Conservation (phyloP, 2,113 vertebrate genomes). For the Recurvirostra avosetta region DNA sequence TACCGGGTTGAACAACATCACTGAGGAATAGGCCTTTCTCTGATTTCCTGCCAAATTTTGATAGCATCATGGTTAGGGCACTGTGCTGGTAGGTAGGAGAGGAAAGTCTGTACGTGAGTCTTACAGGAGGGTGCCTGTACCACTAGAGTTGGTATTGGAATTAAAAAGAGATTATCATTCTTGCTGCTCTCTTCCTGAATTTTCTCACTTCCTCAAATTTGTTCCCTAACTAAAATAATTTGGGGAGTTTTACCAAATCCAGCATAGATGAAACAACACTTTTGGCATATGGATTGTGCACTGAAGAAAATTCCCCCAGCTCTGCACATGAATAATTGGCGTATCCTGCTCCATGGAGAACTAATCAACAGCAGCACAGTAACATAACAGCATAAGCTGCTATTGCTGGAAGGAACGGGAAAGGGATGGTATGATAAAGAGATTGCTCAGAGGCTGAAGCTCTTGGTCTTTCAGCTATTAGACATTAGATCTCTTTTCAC, state of each 20-base stretch:
- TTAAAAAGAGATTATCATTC: background rate
- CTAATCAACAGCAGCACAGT: background rate
- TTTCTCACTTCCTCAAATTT: background rate
- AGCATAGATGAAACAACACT: background rate
- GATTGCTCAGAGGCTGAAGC: background rate
- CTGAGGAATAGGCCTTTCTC: background rate
- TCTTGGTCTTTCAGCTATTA: background rate
- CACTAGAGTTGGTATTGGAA: background rate
- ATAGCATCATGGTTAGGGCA: background rate
- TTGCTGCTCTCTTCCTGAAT: background rate
- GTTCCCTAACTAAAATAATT: background rate
- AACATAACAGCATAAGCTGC: background rate
- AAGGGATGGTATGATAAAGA: background rate
- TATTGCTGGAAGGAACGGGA: background rate
- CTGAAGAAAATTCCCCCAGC: background rate
- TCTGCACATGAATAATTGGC: background rate
- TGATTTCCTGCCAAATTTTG: background rate
- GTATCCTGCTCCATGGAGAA: background rate
- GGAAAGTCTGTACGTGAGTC: accelerated
- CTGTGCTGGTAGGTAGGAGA: background rate
- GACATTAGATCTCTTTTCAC: background rate
- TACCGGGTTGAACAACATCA: background rate
- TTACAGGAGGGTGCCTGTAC: background rate
- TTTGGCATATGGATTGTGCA: background rate
- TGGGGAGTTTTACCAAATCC: background rate